Conservation (phyloP, 2,113 vertebrate genomes). For the Harpagus bidentatus region DNA sequence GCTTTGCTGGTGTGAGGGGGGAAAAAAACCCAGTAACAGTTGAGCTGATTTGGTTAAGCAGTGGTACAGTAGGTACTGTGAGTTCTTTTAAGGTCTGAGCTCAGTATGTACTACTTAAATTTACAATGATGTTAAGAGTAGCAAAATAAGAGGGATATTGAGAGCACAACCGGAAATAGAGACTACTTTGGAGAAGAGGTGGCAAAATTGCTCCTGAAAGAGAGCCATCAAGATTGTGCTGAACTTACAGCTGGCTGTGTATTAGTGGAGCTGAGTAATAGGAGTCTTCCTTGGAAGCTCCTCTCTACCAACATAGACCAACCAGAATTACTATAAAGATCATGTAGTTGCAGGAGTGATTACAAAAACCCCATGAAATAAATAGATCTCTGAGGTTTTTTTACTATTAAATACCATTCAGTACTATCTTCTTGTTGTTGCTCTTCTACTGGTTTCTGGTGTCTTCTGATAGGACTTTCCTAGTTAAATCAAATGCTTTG, state of each 20-base stretch:
- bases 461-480: constrained; percentile 4
- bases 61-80: background rate
- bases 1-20: background rate
- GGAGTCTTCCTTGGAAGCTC: background rate
- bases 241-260: background rate
- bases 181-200: background rate
- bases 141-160: background rate
- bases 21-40: background rate
- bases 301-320: background rate
- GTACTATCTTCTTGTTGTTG: background rate
- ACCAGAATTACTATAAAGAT: background rate
- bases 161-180: background rate
- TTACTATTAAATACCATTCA: background rate
- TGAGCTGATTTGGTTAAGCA: background rate
- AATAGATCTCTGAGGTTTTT: background rate
- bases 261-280: background rate
- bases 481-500: constrained; percentile 35
- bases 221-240: background rate
- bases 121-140: background rate
- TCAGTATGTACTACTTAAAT: background rate
- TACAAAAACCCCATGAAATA: background rate
- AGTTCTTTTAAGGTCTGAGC: background rate
- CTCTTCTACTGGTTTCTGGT: background rate
- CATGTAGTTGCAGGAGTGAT: background rate
- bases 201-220: background rate